A percentile compares a stretch with the other conserved stretches of the same genome.
These are phyloP conservation scores for Eupleurogrammus muticus DNA, from an alignment of 2,797 vertebrate genomes.

Conservation along the genomic window DNA sequence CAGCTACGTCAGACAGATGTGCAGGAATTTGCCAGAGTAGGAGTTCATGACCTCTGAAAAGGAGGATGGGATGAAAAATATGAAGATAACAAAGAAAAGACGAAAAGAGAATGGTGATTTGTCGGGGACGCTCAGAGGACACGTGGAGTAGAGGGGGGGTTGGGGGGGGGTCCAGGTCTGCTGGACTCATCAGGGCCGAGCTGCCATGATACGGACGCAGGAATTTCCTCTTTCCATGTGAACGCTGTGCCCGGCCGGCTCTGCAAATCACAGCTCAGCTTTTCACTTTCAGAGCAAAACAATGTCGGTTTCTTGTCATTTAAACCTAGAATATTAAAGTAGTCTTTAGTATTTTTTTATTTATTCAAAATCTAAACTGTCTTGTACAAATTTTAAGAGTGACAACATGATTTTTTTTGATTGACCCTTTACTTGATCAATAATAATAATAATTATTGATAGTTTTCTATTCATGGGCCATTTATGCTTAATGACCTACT, in stretches of 20 bases:
- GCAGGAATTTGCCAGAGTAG: slow-evolving; percentile 23
- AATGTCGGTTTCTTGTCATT: slow-evolving; percentile 20
- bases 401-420: no score
- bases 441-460: no score
- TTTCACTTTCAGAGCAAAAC: slow-evolving; percentile 2
- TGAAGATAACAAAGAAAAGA: slow-evolving; percentile 29
- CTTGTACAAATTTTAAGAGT: no score
- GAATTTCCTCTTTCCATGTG: slow-evolving; percentile 72
- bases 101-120: neutral
- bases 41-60: slow-evolving; percentile 33
- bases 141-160: slow-evolving; percentile 22
- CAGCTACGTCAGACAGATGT: slow-evolving; percentile 18
- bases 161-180: slow-evolving; percentile 70
- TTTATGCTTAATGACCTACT: no score
- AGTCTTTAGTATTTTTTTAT: no score
- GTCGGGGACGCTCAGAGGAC: slow-evolving; percentile 15
- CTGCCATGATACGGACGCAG: slow-evolving; percentile 56
- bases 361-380: no score
- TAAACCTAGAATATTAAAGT: no score
- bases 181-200: slow-evolving; percentile 70
- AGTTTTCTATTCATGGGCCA: no score
- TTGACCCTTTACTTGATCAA: no score
- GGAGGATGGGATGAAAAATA: neutral
- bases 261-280: slow-evolving; percentile 28
- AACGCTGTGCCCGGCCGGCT: slow-evolving; percentile 27